A percentile compares a stretch with the other conserved stretches of the same genome.
Evolutionary conservation across 2,113 vertebrate genomes (phyloP).

Genomic region (Geococcyx californianus): DNA sequence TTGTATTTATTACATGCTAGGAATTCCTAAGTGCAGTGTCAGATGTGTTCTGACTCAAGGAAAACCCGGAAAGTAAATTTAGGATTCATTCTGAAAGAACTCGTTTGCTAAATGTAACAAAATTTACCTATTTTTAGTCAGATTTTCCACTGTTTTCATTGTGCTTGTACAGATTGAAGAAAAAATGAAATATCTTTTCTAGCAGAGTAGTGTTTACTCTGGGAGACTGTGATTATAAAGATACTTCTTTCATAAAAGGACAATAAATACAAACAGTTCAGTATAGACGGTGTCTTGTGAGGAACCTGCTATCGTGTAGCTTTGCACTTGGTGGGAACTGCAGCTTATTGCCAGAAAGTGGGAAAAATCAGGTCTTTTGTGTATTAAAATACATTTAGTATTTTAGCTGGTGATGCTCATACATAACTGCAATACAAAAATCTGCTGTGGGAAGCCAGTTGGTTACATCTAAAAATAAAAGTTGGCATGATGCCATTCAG

Average conservation of each 20-base stretch:
- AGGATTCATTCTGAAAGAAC: neutral
- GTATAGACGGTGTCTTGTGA: neutral
- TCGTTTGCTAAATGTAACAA: neutral
- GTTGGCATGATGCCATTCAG: neutral
- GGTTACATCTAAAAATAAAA: neutral
- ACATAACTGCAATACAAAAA: neutral
- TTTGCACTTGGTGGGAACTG: neutral
- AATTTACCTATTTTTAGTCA: neutral
- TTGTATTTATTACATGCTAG: constrained; percentile 10
- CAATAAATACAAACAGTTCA: neutral
- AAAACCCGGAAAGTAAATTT: neutral
- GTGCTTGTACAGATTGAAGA: neutral
- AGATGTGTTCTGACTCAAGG: neutral
- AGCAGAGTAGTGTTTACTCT: neutral
- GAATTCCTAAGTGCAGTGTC: neutral
- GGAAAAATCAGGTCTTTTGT: neutral
- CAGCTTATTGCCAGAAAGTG: neutral
- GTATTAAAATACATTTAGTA: neutral
- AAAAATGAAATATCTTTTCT: neutral
- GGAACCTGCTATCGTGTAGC: neutral
- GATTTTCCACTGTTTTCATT: neutral
- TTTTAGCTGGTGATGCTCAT: neutral
- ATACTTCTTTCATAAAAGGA: neutral
- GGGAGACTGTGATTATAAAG: neutral
- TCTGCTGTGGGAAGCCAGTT: neutral